Evolutionary conservation across 2,797 vertebrate species (phyloP).

Genomic region (Macropodus opercularis): DNA sequence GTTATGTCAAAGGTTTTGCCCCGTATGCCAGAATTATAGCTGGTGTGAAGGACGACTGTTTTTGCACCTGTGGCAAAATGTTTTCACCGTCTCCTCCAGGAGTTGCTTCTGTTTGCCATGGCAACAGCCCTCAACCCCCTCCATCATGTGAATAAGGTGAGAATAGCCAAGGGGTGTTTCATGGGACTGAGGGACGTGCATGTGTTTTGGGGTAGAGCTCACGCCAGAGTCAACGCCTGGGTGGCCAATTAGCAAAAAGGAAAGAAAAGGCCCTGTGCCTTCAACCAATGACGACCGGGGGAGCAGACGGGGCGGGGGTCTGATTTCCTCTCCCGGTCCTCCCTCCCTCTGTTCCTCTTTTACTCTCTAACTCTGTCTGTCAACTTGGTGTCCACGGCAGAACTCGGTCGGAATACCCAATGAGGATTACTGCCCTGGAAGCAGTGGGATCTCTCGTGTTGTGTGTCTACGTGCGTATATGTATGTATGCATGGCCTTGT

Average conservation of each 20-base stretch:
- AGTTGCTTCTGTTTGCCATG: constrained; percentile 53
- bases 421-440: constrained; percentile 77
- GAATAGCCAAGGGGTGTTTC: constrained; percentile 58
- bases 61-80: constrained; percentile 34
- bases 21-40: constrained; percentile 6
- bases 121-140: constrained; percentile 47
- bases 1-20: neutral
- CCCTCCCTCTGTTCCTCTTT: constrained; percentile 69
- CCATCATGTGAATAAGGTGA: constrained; percentile 64
- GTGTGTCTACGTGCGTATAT: constrained; percentile 57
- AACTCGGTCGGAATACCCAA: constrained; percentile 79
- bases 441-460: constrained; percentile 67
- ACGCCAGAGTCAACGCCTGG: constrained; percentile 80
- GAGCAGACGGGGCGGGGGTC: constrained; percentile 58
- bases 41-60: constrained; percentile 16
- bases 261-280: constrained; percentile 78
- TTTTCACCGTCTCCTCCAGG: constrained; percentile 29
- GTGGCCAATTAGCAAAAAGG: constrained; percentile 85
- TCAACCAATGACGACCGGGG: constrained; percentile 71
- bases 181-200: constrained; percentile 62
- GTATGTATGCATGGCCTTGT: constrained; percentile 49
- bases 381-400: constrained; percentile 78
- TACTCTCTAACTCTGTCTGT: constrained; percentile 79
- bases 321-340: constrained; percentile 62
- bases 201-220: constrained; percentile 70